Percentiles rank a stretch among this genome's conserved stretches.
Conservation (phyloP, 2,113 vertebrate species). For the Chloropsis cyanopogon region DNA sequence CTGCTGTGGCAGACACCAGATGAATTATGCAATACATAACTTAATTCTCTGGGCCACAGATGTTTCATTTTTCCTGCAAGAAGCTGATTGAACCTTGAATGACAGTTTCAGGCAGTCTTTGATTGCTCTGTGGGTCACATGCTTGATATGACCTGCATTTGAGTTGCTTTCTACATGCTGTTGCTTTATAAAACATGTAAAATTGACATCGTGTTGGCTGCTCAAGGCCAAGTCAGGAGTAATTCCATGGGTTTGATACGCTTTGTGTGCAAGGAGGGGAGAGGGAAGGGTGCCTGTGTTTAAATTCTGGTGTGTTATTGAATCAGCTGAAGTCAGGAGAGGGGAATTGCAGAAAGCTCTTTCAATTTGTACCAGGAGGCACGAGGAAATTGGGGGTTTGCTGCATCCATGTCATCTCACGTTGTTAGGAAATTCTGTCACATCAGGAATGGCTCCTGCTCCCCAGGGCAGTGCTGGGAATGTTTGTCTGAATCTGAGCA, state of each 20-base stretch:
- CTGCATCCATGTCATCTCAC: neutral
- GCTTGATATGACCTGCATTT: conserved; percentile 63
- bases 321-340: conserved; percentile 32
- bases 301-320: conserved; percentile 31
- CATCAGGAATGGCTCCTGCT: neutral
- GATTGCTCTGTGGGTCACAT: conserved; percentile 61
- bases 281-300: conserved; percentile 20
- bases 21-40: conserved; percentile 63
- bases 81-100: conserved; percentile 62
- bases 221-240: conserved; percentile 37
- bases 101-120: conserved; percentile 66
- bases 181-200: conserved; percentile 53
- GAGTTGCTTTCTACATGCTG: conserved; percentile 57
- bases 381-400: neutral
- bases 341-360: conserved; percentile 34
- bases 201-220: conserved; percentile 54
- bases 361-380: conserved; percentile 16
- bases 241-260: conserved; percentile 17
- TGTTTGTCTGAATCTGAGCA: neutral
- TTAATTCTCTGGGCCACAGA: conserved; percentile 66
- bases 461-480: neutral
- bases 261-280: neutral
- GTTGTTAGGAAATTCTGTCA: neutral
- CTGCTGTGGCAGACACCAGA: conserved; percentile 61
- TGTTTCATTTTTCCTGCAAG: conserved; percentile 64